A percentile compares a stretch with the other conserved stretches of the same genome.
Evolutionary conservation across 1,140 invertebrate genomes (phyloP).

Genomic region (Penaeus japonicus): DNA sequence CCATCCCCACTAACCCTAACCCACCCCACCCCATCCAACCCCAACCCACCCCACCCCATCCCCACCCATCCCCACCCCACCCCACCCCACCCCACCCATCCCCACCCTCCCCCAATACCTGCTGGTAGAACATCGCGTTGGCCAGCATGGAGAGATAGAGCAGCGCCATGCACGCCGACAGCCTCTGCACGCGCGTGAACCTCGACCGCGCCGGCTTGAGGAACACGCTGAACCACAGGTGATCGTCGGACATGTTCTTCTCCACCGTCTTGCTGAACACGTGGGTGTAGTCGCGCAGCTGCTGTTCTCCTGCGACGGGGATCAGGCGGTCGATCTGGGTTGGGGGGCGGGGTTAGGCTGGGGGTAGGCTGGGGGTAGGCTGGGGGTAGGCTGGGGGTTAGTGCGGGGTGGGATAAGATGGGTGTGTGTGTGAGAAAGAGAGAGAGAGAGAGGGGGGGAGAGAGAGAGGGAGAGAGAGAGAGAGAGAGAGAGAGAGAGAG

Average conservation of each 20-base stretch:
- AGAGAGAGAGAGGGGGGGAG: too few relatives aligned
- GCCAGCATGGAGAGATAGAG: constrained; percentile 69
- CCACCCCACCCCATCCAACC: background rate
- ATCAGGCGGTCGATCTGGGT: constrained; percentile 69
- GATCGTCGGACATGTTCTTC: constrained; percentile 68
- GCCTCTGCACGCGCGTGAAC: constrained; percentile 68
- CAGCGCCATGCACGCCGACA: constrained; percentile 69
- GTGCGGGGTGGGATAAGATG: too few relatives aligned
- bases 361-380: background rate
- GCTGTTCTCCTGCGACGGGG: constrained; percentile 67
- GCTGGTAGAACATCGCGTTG: constrained; percentile 70
- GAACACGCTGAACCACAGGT: constrained; percentile 71
- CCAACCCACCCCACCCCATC: background rate
- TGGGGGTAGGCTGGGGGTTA: background rate
- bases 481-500: too few relatives aligned
- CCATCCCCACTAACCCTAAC: background rate
- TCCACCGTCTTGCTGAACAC: constrained; percentile 66
- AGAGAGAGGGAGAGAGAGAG: too few relatives aligned
- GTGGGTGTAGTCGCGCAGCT: constrained; percentile 66
- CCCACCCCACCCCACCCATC: background rate
- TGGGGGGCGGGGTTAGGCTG: background rate
- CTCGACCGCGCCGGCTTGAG: constrained; percentile 67
- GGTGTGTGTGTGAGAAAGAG: too few relatives aligned
- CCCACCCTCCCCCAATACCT: constrained; percentile 29
- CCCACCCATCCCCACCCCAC: background rate